These are phyloP conservation scores for Muscina levida DNA, from an alignment of 2,888 invertebrate species.

Conservation along the genomic window DNA sequence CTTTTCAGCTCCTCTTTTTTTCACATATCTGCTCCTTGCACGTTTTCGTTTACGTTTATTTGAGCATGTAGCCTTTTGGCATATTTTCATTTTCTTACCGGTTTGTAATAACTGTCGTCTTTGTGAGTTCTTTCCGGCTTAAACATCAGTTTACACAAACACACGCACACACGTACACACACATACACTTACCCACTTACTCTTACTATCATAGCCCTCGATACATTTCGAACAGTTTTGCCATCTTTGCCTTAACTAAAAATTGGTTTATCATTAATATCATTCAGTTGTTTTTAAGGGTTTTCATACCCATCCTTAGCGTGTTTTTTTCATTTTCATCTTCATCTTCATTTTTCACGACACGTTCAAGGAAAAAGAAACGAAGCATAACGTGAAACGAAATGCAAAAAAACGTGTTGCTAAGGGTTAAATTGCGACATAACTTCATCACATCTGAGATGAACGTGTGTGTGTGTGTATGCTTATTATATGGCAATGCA, in stretches of 20 bases:
- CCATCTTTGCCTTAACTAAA: neutral
- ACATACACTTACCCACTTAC: too few species aligned
- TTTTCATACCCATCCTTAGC: too few species aligned
- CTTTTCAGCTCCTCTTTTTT: neutral
- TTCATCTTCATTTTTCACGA: neutral
- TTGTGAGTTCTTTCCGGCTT: neutral
- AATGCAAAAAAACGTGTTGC: constrained; percentile 21
- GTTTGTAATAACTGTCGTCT: constrained; percentile 10
- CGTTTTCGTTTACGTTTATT: constrained; percentile 12
- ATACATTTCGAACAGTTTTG: too few species aligned
- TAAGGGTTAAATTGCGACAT: constrained; percentile 45
- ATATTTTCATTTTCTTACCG: neutral
- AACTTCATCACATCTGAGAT: constrained; percentile 29
- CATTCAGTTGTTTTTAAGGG: neutral
- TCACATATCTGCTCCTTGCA: too few species aligned
- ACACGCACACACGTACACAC: neutral
- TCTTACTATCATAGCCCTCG: too few species aligned
- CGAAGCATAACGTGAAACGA: neutral
- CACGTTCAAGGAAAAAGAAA: neutral
- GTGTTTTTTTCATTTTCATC: too few species aligned
- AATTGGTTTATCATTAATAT: constrained; percentile 25
- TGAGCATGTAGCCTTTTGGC: neutral
- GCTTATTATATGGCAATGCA: constrained; percentile 23
- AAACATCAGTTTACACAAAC: too few species aligned
- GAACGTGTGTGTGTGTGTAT: too few species aligned